Base-by-base conservation (phyloP, 1,140 invertebrate genomes). In the Ips typographus region DNA sequence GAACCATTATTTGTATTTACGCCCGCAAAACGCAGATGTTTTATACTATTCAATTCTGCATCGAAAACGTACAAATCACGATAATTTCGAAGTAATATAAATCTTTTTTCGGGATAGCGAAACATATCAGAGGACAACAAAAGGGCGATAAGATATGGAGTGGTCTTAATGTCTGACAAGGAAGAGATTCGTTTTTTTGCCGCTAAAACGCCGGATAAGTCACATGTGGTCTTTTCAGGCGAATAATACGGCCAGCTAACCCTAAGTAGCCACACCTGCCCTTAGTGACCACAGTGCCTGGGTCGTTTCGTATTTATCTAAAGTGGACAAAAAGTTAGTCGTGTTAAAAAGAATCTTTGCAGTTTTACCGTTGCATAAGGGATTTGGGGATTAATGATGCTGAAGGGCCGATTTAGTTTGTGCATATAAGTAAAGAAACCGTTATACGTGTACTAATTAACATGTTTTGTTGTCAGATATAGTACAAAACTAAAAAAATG, bases 181-280 rank as follows among this genome's bases (percentile, higher is more conserved):
- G 42, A 37, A 53, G 62, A 62, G 61, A 61, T 59, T 58, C 36
- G 57, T 64, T 69, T 67, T 70, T 64, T 70, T 70, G 61, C 68
- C 62, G 62, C 43, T 70, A 70, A 70, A 70, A 70, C 66, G 43
- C 47, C 66, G 5, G 66, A 68, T 70, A 64, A 70, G 68, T 70
- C 68, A 70, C 68, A 70, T 70, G 68, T 64, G 68, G 68, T 53
- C 68, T 59, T 64, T 70, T 70, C 37, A 70, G 44, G 40, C 52
- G 37, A 57, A 70, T 70, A 70, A 70, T 59, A 53, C 58, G 22
- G 55, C 42, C 49, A 38, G 47, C 40, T 65, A 70, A 64, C 68
- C 68, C 52, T 70, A 70, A 70, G 68, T 70, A 65, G 62, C 61
- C 68, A 36, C 66, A 70, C 68, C 68, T 70, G 68, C 68, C 68